phyloP scores from a whole-genome alignment of 37 sponge, comb jelly and placozoan genomes.

The Theonella swinhoei region DNA sequence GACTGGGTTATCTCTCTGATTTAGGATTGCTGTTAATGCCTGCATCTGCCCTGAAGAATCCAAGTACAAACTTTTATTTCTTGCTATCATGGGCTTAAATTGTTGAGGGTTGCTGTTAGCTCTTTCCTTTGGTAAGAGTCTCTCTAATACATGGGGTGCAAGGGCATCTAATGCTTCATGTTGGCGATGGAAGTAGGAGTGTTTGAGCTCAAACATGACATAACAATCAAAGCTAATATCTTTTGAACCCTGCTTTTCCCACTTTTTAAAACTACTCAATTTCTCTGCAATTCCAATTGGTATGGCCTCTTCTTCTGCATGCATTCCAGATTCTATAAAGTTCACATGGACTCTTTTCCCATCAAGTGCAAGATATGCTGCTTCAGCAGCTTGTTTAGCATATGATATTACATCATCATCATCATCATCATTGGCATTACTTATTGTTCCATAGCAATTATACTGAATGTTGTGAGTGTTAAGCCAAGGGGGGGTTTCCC shows the following conservation, averaged over 20 bases:
- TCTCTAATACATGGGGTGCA: not conserved
- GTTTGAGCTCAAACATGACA: not conserved
- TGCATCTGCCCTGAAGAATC: conserved; percentile 17
- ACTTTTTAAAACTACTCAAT: too few species aligned
- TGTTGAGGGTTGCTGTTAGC: not conserved
- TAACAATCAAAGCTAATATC: not conserved
- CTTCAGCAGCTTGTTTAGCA: conserved; percentile 62
- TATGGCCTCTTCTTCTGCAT: not conserved
- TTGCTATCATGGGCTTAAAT: not conserved
- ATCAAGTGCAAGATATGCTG: not conserved
- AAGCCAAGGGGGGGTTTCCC: not conserved
- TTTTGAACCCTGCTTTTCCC: too few species aligned
- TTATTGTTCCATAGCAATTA: conserved; percentile 26
- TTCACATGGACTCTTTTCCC: not conserved
- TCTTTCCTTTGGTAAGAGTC: not conserved
- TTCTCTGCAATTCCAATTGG: too few species aligned
- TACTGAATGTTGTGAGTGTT: not conserved
- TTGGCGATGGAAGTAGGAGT: conserved; percentile 15
- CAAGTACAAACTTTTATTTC: not conserved
- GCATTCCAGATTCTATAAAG: not conserved
- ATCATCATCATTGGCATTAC: conserved; percentile 21
- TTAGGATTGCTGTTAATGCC: conserved; percentile 30
- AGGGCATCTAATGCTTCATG: not conserved
- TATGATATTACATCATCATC: conserved; percentile 28
- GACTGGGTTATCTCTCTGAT: conserved; percentile 43